phyloP scores from a whole-genome alignment of 2,797 vertebrate species.

The Clamator glandarius region DNA sequence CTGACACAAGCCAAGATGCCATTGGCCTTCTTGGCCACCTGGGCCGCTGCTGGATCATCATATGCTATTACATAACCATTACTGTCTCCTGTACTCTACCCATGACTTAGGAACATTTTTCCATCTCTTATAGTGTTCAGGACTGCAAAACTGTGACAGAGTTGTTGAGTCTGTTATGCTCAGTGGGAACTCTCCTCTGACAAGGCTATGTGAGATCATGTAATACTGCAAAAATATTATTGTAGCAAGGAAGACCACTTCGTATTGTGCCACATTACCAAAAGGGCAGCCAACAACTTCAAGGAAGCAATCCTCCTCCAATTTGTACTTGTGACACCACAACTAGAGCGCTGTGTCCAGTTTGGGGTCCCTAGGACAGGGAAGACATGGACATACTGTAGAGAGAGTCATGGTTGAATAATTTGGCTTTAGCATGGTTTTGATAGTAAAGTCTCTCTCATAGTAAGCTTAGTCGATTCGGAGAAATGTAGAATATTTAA shows the following conservation, averaged over 20 bases:
- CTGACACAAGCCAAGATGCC: too few relatives aligned
- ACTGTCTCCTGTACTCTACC: neutral
- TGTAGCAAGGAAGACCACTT: neutral
- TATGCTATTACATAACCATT: neutral
- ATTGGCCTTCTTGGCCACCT: too few relatives aligned
- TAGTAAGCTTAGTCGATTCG: neutral
- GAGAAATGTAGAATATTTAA: neutral
- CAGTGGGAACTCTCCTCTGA: neutral
- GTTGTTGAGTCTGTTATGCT: neutral
- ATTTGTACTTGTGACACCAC: neutral
- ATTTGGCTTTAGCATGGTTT: neutral
- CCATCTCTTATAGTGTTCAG: neutral
- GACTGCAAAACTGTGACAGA: neutral
- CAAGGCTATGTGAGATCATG: neutral
- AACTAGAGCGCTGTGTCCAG: neutral
- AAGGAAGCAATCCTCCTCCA: neutral
- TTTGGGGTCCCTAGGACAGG: neutral
- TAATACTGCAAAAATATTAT: neutral
- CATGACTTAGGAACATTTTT: neutral
- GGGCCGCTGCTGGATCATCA: too few relatives aligned
- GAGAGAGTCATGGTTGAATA: neutral
- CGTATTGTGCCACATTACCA: neutral
- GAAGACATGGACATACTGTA: neutral
- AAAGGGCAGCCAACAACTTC: neutral
- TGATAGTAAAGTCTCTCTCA: fast-evolving